Percentiles rank a stretch among this genome's conserved stretches.
These are phyloP conservation scores for Daboia siamensis DNA, from an alignment of 2,113 vertebrate species.

Conservation along the genomic window DNA sequence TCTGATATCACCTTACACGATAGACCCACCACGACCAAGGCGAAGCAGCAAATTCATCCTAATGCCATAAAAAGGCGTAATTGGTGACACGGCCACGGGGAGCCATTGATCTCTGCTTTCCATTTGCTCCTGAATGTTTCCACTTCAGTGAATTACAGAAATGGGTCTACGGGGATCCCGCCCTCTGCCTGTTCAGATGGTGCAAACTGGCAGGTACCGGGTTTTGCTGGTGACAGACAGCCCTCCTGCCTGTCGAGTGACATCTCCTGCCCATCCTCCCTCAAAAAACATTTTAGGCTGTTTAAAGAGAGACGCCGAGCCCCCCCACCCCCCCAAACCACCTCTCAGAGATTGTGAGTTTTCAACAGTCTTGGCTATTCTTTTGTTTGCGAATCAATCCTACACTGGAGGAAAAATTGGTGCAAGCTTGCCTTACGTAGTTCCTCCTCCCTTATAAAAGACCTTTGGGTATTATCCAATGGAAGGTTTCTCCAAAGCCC, in stretches of 20 bases:
- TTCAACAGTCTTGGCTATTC: constrained; percentile 56
- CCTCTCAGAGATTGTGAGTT: constrained; percentile 24
- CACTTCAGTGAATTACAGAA: constrained; percentile 67
- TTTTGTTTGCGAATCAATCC: background rate
- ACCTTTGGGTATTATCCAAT: background rate
- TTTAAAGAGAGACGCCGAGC: constrained; percentile 26
- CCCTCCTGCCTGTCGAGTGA: constrained; percentile 32
- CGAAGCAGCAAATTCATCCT: constrained; percentile 65
- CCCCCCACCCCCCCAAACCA: constrained; percentile 5
- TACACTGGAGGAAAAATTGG: background rate
- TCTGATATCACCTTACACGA: constrained; percentile 62
- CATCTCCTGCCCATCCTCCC: constrained; percentile 42
- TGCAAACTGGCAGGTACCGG: constrained; percentile 55
- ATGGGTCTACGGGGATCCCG: constrained; percentile 63
- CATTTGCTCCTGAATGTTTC: constrained; percentile 70
- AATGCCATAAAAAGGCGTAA: constrained; percentile 64
- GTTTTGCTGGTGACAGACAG: constrained; percentile 59
- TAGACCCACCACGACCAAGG: constrained; percentile 56
- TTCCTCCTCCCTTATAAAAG: background rate
- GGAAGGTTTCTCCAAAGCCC: background rate
- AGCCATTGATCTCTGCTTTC: constrained; percentile 68
- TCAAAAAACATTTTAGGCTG: constrained; percentile 45
- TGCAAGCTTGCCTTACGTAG: background rate
- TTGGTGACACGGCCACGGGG: constrained; percentile 65
- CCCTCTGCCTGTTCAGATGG: constrained; percentile 51